Evolutionary conservation across 2,888 invertebrate genomes (phyloP), one percentile per base, ranked within the genome.

Genomic region (Idaea straminata): DNA sequence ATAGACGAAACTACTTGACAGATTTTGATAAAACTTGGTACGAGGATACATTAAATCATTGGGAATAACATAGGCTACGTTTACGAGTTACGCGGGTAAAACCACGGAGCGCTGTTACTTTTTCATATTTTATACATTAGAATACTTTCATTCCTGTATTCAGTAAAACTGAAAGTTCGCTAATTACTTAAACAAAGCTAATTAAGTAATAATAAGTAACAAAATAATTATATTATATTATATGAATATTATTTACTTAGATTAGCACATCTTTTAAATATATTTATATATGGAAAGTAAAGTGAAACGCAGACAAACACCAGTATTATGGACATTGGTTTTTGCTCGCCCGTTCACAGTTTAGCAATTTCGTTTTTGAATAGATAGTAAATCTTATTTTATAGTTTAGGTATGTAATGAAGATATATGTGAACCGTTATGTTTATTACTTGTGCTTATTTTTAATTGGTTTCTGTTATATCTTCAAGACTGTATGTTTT

Each of bases 201-300:
- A 47, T 47, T 47, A 47, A 47, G 47, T 47, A 47, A 47, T 47
- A 0, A 7, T 47, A 47, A 13, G 47, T 13, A 47, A 47, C 47
- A 47, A 47, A 47, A 47, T 13, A 25, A n/a, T 25, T 25, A 7
- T 13, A 47, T 7, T 13, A 47, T 47, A 47, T 7, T 47, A 47
- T n/a, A n/a, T 47, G 47, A 5, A 47, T 47, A 47, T 10, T 6
- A 47, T 36, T 10, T 3, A 47, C 47, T 13, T 25, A 25, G 25
- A 25, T 25, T 25, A 13, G 47, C 47, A 6, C 13, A 47, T 47
- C 13, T 47, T 13, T 47, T 6, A 13, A 47, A 47, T 7, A 47
- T 47, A 47, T 47, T 47, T 47, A 47, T 47, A 47, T 47, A 47
- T 47, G 47, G 47, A 47, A 47, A 47, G 47, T 47, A 47, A 47